Conservation (phyloP, 2,797 vertebrate genomes). For the Synaphobranchus kaupii region DNA sequence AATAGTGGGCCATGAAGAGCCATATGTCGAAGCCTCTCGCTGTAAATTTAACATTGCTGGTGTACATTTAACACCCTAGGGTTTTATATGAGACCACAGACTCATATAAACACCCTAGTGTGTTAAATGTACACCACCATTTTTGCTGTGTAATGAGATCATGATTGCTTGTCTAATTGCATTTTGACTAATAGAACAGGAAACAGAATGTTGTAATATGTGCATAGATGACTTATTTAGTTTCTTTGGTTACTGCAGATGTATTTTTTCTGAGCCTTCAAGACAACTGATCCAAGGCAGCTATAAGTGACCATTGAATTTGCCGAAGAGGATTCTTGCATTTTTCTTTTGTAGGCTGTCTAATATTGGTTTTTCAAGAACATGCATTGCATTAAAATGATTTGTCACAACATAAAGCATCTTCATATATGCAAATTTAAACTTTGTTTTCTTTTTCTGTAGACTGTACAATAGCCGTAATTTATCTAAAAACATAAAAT, state of each 20-base stretch:
- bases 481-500: neutral
- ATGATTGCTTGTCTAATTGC: neutral
- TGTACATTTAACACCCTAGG: no score
- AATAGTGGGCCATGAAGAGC: neutral
- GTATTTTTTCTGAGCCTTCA: conserved; percentile 44
- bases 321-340: neutral
- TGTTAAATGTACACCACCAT: no score
- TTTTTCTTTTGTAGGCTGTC: neutral
- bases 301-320: neutral
- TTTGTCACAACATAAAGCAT: neutral
- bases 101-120: no score
- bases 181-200: neutral
- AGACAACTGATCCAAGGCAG: conserved; percentile 24
- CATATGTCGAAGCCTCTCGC: neutral
- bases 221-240: neutral
- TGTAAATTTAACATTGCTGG: no score
- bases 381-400: neutral
- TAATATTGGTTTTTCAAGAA: neutral
- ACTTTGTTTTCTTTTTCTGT: neutral
- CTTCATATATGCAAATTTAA: neutral
- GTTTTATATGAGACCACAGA: no score
- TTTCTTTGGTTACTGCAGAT: conserved; percentile 39
- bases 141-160: neutral
- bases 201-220: no score
- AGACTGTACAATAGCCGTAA: neutral